Evolutionary conservation across 2,888 invertebrate genomes (phyloP), one percentile per base, ranked within the genome.

Genomic region (Drosophila prostipennis): DNA sequence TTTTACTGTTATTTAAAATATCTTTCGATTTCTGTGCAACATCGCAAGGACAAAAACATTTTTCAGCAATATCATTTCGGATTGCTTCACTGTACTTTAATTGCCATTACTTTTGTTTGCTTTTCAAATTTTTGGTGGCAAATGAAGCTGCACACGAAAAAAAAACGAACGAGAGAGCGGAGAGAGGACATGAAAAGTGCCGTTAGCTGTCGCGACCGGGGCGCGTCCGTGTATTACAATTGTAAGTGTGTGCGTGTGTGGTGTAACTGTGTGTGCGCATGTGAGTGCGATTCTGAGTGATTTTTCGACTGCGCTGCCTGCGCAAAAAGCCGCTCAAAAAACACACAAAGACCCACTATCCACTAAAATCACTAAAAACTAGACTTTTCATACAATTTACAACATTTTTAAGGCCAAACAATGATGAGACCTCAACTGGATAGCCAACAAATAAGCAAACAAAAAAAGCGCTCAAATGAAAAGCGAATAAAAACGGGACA

Each of bases 181-280:
- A 60, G 58, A 57, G 58, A 57, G 64, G 63, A 48, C 48, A 48
- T 56, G 61, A 75, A 72, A 78, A 83, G 70, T 75, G 80, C 85
- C 81, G 85, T 81, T 84, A 78, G 85, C 85, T 76, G 71, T 26
- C 61, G 61, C 53, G 58, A 58, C 80, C 77, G 87, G 84, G 83
- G 78, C 80, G 80, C 85, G 86, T 87, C 77, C 74, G 74, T 87
- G 70, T 87, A 76, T 78, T 67, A 72, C 68, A 67, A 16, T 37
- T 49, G 72, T 53, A 70, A 71, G 6, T 23, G 43, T 43, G 43
- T 43, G 43, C 19, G 51, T 36, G 54, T 63, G 32, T 32, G 57
- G 53, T 54, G 40, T 54, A 54, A 54, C 32, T 49, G 63, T 58
- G 53, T 64, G 73, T 49, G 80, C 64, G 79, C 77, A 65, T 70